Conservation (phyloP, 2,888 invertebrate species). For the Sialis fuliginosa region DNA sequence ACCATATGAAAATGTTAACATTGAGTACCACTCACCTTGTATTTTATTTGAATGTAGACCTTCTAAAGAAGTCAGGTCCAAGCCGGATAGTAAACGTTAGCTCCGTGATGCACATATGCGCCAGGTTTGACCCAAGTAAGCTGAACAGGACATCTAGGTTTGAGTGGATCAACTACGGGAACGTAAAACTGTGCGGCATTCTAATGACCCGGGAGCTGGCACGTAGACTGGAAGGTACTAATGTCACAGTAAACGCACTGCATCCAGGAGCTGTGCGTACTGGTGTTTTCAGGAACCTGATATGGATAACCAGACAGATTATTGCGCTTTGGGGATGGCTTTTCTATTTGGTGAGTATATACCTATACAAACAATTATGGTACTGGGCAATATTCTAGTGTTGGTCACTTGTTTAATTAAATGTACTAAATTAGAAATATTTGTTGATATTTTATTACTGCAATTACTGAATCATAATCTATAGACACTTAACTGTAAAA, state of each 20-base stretch:
- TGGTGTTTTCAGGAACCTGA: conserved; percentile 20
- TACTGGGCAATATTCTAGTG: no score
- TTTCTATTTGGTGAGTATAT: no score
- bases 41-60: conserved; percentile 16
- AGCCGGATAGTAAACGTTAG: conserved; percentile 21
- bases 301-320: no score
- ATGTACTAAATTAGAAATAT: no score
- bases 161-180: conserved; percentile 16
- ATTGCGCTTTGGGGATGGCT: no score
- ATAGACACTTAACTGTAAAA: no score
- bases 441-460: no score
- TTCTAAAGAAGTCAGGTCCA: conserved; percentile 25
- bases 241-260: conserved; percentile 20
- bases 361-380: no score
- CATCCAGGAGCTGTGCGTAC: conserved; percentile 22
- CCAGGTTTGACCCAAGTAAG: background rate
- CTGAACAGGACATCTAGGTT: background rate
- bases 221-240: conserved; percentile 16
- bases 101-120: conserved; percentile 11
- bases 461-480: no score
- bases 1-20: no score
- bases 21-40: no score
- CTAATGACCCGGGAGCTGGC: conserved; percentile 21
- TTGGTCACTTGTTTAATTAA: no score
- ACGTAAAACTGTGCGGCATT: conserved; percentile 22